Conservation (phyloP, 2,113 vertebrate species). For the Dendropsophus ebraccatus region DNA sequence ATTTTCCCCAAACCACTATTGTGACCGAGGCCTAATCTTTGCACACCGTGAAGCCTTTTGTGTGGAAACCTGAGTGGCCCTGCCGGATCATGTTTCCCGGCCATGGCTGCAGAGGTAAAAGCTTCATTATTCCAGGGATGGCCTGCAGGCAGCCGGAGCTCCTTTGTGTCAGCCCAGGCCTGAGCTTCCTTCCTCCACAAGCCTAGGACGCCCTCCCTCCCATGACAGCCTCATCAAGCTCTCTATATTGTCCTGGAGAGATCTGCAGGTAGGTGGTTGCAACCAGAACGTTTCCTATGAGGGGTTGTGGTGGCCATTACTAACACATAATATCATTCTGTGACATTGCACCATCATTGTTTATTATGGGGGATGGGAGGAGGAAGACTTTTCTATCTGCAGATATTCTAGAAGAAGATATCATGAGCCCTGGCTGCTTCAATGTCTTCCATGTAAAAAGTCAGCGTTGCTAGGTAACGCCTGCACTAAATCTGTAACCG, state of each 20-base stretch:
- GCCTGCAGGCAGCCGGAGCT: conserved; percentile 42
- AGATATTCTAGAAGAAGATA: not conserved
- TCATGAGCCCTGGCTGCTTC: not conserved
- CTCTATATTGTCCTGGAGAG: not conserved
- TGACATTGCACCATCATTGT: not conserved
- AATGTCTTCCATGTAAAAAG: not conserved
- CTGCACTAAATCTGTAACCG: not conserved
- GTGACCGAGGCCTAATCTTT: not conserved
- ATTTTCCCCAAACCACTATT: too few species aligned
- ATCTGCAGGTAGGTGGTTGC: conserved; percentile 44
- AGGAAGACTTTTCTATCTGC: not conserved
- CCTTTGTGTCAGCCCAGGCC: conserved; percentile 34
- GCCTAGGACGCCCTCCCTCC: not conserved
- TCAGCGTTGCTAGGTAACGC: not conserved
- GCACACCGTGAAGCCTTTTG: not conserved
- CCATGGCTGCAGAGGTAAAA: conserved; percentile 40
- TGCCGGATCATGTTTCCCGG: not conserved
- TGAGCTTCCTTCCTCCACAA: conserved; percentile 6
- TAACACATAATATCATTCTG: not conserved
- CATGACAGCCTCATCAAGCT: conserved; percentile 11
- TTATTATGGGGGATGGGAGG: not conserved
- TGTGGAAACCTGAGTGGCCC: not conserved
- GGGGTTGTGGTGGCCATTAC: not conserved
- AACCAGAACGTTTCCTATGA: not conserved
- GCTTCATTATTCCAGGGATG: not conserved